Base-by-base conservation (phyloP, 2,888 invertebrate genomes). In the Trichopria drosophilae region DNA sequence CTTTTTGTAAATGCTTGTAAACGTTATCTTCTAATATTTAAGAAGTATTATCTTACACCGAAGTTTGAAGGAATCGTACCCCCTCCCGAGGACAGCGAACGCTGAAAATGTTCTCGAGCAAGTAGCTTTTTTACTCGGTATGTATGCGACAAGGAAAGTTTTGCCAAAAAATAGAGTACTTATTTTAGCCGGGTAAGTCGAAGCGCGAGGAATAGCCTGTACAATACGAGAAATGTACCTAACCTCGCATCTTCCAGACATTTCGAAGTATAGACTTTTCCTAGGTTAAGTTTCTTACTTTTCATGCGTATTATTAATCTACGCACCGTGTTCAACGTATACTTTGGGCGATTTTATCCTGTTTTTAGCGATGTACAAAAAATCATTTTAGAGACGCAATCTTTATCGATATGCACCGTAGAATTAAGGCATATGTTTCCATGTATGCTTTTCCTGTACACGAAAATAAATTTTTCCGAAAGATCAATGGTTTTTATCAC, bases 391-490 rank as follows among this genome's bases (percentile, higher is more conserved):
- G 10, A 24, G 10, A 24, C 24, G 6, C 7, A 24, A 24, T 10
- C 24, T 9, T 9, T 24, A 24, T 24, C 6, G 10, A 24, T 9
- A 24, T 9, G 6, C 24, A 9, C 24, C 10, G 6, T 55, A 55
- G 53, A 43, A 60, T 67, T 72, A 72, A 73, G 71, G 73, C 70
- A 73, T 75, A 75, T 75, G 75, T 75, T 64, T 72, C 73, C 73
- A 75, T 73, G 73, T 74, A 75, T 73, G 75, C 73, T 75, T 73
- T 74, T 74, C 71, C 73, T 75, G 75, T 75, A 75, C 66, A 69
- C 72, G 67, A 70, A 63, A 60, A 69, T 57, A 64, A 62, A 63
- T n/a, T n/a, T n/a, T n/a, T n/a, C n/a, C n/a, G n/a, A n/a, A n/a
- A n/a, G n/a, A n/a, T n/a, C n/a, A n/a, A n/a, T n/a, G n/a, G n/a